Conservation (phyloP, 2,888 invertebrate genomes). For the Carterocephalus palaemon region DNA sequence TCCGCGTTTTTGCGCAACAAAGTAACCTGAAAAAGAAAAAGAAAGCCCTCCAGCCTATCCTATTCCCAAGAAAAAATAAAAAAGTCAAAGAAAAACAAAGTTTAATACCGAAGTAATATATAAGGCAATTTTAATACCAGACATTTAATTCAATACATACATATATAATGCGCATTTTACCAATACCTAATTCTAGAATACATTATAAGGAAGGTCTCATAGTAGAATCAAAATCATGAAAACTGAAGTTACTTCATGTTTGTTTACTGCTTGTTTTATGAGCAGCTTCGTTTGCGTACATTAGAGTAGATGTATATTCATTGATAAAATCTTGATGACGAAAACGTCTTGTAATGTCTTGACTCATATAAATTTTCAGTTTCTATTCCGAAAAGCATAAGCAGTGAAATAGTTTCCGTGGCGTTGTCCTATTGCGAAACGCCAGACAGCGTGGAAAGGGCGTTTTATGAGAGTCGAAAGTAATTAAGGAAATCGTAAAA, state of each 20-base stretch:
- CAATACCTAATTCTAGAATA: too few relatives aligned
- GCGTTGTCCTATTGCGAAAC: constrained; percentile 14
- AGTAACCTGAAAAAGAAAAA: background rate
- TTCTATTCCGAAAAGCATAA: background rate
- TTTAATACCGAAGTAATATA: background rate
- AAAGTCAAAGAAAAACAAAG: background rate
- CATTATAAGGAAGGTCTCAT: too few relatives aligned
- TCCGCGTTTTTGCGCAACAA: constrained; percentile 32
- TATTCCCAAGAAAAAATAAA: background rate
- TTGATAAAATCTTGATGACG: too few relatives aligned
- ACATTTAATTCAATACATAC: background rate
- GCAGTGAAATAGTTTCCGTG: constrained; percentile 11
- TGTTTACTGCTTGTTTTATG: too few relatives aligned
- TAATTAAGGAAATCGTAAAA: constrained; percentile 18
- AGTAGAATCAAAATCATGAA: too few relatives aligned
- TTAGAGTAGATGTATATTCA: too few relatives aligned
- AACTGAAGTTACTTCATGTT: too few relatives aligned
- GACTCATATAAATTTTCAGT: too few relatives aligned
- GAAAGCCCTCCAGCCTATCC: background rate
- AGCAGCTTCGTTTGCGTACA: too few relatives aligned
- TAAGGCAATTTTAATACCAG: background rate
- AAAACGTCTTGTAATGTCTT: too few relatives aligned
- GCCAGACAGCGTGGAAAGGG: constrained; percentile 14
- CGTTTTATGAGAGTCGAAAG: constrained; percentile 17
- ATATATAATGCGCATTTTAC: too few relatives aligned